phyloP scores from a whole-genome alignment of 2,797 vertebrate genomes.

The Tokudaia muenninki region DNA sequence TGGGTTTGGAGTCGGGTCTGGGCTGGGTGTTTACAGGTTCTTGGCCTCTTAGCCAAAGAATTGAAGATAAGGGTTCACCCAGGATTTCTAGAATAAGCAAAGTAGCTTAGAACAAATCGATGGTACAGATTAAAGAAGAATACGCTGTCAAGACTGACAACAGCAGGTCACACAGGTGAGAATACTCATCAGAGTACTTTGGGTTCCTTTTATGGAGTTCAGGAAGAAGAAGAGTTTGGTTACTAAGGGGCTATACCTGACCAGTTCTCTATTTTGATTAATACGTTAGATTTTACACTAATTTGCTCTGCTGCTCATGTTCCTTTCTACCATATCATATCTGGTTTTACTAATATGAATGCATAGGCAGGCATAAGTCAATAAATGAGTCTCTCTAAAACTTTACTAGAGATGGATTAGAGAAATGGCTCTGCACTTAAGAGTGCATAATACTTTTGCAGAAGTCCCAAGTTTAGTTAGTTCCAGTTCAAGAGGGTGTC shows the following conservation, averaged over 20 bases:
- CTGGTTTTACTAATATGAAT: neutral
- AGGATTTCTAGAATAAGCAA: neutral
- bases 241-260: neutral
- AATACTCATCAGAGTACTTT: neutral
- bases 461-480: too few species aligned
- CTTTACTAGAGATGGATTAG: neutral
- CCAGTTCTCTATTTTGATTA: neutral
- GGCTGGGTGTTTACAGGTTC: neutral
- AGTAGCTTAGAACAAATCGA: neutral
- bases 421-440: neutral
- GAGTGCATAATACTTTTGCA: neutral
- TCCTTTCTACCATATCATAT: neutral
- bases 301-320: neutral
- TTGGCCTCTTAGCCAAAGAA: neutral
- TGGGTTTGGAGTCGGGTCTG: neutral
- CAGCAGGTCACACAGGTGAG: neutral
- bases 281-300: neutral
- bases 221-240: neutral
- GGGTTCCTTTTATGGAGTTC: neutral
- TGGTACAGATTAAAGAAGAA: neutral
- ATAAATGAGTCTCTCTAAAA: neutral
- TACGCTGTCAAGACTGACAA: neutral
- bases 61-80: neutral
- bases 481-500: too few species aligned
- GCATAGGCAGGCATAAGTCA: neutral